Percentiles rank a stretch among this genome's conserved stretches.
Conservation (phyloP, 1,140 invertebrate genomes). For the Neodiprion pinetum region DNA sequence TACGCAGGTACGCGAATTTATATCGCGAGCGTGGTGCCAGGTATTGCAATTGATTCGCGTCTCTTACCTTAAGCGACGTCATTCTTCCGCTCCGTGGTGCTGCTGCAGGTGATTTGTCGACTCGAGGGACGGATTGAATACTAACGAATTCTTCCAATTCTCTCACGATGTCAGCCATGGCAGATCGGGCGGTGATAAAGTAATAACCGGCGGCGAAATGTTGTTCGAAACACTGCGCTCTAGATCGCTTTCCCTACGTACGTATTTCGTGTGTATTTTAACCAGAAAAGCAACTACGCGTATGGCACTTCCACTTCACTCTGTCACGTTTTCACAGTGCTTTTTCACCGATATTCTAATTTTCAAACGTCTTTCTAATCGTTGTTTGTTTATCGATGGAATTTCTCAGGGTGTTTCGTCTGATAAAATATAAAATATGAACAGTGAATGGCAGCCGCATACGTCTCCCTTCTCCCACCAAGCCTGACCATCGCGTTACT, state of each 20-base stretch:
- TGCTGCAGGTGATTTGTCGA: slow-evolving; percentile 12
- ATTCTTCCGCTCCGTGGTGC: slow-evolving; percentile 25
- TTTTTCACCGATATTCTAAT: no score
- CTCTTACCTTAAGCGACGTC: slow-evolving; percentile 35
- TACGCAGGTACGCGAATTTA: not conserved
- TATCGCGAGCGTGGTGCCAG: not conserved
- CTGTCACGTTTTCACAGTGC: no score
- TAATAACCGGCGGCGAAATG: no score
- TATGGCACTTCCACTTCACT: no score
- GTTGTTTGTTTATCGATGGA: no score
- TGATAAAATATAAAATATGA: slow-evolving; percentile 9
- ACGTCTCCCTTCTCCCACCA: slow-evolving; percentile 3
- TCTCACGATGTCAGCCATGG: not conserved
- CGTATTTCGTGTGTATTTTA: no score
- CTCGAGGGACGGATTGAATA: not conserved
- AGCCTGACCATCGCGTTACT: not conserved
- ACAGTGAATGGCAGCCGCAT: not conserved
- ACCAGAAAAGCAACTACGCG: no score
- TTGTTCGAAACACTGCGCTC: no score
- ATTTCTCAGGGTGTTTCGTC: not conserved
- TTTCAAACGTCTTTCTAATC: no score
- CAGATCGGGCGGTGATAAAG: no score
- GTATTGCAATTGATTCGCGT: slow-evolving; percentile 10
- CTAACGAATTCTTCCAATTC: slow-evolving; percentile 2
- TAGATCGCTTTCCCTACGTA: no score